Evolutionary conservation across 2,888 invertebrate genomes (phyloP).

Genomic region (Dicyrtoma fusca): DNA sequence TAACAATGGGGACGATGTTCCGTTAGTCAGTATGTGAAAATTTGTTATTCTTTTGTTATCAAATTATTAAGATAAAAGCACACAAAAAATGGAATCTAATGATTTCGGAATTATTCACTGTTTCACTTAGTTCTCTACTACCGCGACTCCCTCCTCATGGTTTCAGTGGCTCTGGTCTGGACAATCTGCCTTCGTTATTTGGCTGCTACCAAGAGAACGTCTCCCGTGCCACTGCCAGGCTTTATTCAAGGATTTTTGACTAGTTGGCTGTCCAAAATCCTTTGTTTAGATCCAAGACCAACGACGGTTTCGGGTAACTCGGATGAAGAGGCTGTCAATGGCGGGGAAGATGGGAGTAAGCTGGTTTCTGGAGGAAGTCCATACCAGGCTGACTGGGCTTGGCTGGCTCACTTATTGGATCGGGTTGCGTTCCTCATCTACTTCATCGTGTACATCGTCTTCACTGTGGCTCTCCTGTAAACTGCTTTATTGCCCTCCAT

Average conservation of each 20-base stretch:
- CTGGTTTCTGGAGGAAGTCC: conserved; percentile 47
- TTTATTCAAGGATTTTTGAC: conserved; percentile 49
- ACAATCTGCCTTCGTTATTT: conserved; percentile 54
- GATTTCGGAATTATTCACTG: neutral
- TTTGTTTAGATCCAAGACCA: conserved; percentile 55
- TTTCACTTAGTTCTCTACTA: conserved; percentile 52
- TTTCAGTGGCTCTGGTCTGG: conserved; percentile 54
- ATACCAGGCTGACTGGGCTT: conserved; percentile 56
- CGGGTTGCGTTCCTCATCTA: conserved; percentile 53
- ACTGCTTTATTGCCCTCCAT: neutral
- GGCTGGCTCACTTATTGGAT: conserved; percentile 56
- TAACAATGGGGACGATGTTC: conserved; percentile 54
- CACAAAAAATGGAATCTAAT: too few relatives aligned
- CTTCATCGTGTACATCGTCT: conserved; percentile 49
- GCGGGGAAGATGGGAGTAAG: conserved; percentile 46
- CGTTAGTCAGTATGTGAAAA: conserved; percentile 51
- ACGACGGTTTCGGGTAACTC: conserved; percentile 30
- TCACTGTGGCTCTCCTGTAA: conserved; percentile 55
- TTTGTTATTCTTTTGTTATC: neutral
- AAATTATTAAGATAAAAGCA: too few relatives aligned
- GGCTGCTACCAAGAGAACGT: conserved; percentile 53
- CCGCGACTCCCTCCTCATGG: conserved; percentile 55
- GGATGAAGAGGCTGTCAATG: conserved; percentile 32
- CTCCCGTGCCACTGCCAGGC: conserved; percentile 55
- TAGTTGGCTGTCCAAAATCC: conserved; percentile 50